A percentile compares a stretch with the other conserved stretches of the same genome.
Conservation (phyloP, 2,888 invertebrate genomes). For the Helicoverpa assulta region DNA sequence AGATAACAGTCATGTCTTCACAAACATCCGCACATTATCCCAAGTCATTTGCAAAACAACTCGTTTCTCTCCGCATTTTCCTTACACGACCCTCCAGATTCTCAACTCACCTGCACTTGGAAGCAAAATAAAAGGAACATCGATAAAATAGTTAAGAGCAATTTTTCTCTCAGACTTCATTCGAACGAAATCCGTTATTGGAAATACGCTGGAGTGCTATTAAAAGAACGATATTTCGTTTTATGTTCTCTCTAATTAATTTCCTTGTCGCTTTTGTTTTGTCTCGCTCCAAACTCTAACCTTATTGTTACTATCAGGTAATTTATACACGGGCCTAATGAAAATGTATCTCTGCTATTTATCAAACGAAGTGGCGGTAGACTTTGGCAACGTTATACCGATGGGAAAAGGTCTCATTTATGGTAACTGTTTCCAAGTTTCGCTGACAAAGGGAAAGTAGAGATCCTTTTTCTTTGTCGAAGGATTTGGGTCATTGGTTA, state of each 20-base stretch:
- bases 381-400: slow-evolving; percentile 64
- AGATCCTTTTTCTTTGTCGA: slow-evolving; percentile 72
- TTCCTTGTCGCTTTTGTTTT: slow-evolving; percentile 51
- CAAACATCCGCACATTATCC: slow-evolving; percentile 67
- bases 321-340: slow-evolving; percentile 72
- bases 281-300: slow-evolving; percentile 42
- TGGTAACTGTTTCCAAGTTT: slow-evolving; percentile 76
- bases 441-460: slow-evolving; percentile 80
- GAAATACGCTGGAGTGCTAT: slow-evolving; percentile 46
- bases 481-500: slow-evolving; percentile 83
- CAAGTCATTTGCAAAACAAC: slow-evolving; percentile 65
- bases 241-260: slow-evolving; percentile 52
- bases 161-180: slow-evolving; percentile 42
- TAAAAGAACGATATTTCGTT: slow-evolving; percentile 49
- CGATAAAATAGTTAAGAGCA: slow-evolving; percentile 27
- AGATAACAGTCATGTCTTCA: slow-evolving; percentile 66
- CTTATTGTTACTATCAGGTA: slow-evolving; percentile 61
- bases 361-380: slow-evolving; percentile 72
- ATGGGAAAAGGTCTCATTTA: slow-evolving; percentile 75
- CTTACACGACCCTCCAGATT: slow-evolving; percentile 19
- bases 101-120: slow-evolving; percentile 36
- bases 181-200: slow-evolving; percentile 46
- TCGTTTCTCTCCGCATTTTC: slow-evolving; percentile 58
- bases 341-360: slow-evolving; percentile 82
- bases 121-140: slow-evolving; percentile 40